Conservation (phyloP, 2,113 vertebrate genomes). For the Myrmecophaga tridactyla region DNA sequence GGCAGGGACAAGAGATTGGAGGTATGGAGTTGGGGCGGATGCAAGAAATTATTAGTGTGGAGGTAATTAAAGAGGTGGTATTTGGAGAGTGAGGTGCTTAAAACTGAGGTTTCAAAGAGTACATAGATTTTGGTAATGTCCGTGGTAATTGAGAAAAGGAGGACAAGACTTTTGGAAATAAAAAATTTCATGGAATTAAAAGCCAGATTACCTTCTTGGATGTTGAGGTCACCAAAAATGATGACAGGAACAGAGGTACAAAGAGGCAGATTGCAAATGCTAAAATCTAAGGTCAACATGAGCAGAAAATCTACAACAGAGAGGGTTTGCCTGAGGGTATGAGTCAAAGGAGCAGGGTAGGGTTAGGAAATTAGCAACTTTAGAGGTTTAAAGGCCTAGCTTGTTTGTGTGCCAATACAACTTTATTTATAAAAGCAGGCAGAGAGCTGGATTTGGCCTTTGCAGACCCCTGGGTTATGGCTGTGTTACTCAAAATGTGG, state of each 20-base stretch:
- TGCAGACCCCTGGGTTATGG: not conserved
- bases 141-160: not conserved
- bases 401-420: not conserved
- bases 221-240: not conserved
- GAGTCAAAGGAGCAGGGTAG: not conserved
- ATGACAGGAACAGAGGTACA: not conserved
- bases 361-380: too few relatives aligned
- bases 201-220: not conserved
- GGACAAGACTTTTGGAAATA: not conserved
- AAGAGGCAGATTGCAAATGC: not conserved
- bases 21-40: too few relatives aligned
- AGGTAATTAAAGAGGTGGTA: not conserved
- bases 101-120: not conserved
- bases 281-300: not conserved
- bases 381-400: not conserved
- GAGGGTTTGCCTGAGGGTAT: rapidly evolving
- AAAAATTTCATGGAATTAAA: not conserved
- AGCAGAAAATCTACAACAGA: not conserved
- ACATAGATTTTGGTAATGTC: not conserved
- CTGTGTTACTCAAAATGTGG: not conserved
- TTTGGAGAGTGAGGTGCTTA: not conserved
- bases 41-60: too few relatives aligned
- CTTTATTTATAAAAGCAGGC: too few relatives aligned
- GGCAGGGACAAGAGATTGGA: too few relatives aligned
- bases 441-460: not conserved